Conservation (phyloP, 1,140 invertebrate species). For the Liolophura sinensis region DNA sequence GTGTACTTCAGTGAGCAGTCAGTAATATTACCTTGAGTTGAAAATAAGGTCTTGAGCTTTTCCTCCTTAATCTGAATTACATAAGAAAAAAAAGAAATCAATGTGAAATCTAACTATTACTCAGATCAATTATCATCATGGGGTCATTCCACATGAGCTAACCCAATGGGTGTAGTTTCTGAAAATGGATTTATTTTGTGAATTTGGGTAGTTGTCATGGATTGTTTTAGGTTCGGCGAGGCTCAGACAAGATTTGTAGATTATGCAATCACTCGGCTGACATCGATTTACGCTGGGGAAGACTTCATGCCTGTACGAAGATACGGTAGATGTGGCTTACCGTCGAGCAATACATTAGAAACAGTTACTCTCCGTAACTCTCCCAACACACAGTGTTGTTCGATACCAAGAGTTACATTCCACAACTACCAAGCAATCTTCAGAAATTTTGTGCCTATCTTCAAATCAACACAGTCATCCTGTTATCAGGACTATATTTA, state of each 20-base stretch:
- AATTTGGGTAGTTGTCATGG: no score
- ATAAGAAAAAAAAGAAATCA: slow-evolving; percentile 13
- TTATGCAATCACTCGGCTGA: no score
- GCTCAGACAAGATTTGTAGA: no score
- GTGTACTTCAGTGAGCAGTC: slow-evolving; percentile 92
- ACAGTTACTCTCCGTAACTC: no score
- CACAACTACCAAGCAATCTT: not conserved
- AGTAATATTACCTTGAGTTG: slow-evolving; percentile 79
- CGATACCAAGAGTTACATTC: no score
- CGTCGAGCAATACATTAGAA: no score
- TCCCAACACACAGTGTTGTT: no score
- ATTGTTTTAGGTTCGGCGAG: no score
- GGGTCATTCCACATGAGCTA: not conserved
- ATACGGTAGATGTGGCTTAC: no score
- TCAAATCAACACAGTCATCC: not conserved
- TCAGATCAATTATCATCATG: not conserved
- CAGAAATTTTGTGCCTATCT: not conserved
- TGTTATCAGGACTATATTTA: not conserved
- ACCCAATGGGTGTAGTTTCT: not conserved
- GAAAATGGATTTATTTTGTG: no score
- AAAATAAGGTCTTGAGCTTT: slow-evolving; percentile 76
- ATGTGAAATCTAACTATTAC: not conserved
- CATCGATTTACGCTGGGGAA: no score
- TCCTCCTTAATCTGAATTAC: slow-evolving; percentile 74
- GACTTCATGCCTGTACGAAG: no score